Conservation (phyloP, 2,797 vertebrate genomes). For the Poliocrania exsul region DNA sequence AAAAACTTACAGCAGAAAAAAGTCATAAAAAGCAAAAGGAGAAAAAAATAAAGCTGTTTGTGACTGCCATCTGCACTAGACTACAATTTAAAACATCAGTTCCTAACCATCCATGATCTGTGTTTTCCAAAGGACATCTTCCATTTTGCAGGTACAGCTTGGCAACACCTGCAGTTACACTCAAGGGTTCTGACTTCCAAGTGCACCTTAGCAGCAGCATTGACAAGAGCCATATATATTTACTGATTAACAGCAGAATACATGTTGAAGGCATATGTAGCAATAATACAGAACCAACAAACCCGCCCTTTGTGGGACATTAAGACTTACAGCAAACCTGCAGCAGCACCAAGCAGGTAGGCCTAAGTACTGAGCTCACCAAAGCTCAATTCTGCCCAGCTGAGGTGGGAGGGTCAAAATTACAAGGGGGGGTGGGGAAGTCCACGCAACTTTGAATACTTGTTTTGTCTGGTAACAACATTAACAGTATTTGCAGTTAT, state of each 20-base stretch:
- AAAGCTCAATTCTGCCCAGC: not conserved
- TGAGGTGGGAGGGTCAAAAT: not conserved
- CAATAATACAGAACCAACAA: not conserved
- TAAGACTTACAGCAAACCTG: not conserved
- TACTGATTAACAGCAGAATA: not conserved
- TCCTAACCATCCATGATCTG: not conserved
- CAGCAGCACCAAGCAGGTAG: not conserved
- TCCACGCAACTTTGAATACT: not conserved
- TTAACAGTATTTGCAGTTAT: not conserved
- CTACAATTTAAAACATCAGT: not conserved
- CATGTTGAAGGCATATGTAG: not conserved
- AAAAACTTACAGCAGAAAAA: not conserved
- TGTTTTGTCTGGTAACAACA: not conserved
- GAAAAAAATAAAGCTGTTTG: not conserved
- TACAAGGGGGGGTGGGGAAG: accelerated
- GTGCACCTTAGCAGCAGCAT: not conserved
- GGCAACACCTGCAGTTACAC: not conserved
- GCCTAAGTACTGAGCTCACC: not conserved
- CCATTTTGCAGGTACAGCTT: not conserved
- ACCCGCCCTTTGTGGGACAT: not conserved
- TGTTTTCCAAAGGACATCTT: not conserved
- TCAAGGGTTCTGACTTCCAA: not conserved
- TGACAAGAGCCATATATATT: not conserved
- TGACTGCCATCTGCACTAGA: not conserved
- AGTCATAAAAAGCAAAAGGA: not conserved